Conservation (phyloP, 2,797 vertebrate genomes). For the Danio choprae region DNA sequence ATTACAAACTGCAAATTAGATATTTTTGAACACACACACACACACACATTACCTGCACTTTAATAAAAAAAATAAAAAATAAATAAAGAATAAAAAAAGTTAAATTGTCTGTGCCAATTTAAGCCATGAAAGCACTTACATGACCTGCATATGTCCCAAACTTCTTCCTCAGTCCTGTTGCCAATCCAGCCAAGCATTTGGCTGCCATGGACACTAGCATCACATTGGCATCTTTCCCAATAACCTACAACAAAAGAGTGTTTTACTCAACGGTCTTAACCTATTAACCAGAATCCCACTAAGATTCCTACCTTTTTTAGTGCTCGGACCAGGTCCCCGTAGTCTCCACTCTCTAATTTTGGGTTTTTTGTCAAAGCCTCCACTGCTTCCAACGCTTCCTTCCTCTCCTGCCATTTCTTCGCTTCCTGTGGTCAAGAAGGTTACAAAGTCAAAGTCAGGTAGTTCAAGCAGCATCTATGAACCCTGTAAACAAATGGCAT, state of each 20-base stretch:
- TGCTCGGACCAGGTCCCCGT: conserved; percentile 91
- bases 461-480: too few relatives aligned
- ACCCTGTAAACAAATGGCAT: too few relatives aligned
- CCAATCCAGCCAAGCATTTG: conserved; percentile 92
- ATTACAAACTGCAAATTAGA: too few relatives aligned
- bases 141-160: conserved; percentile 96
- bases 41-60: too few relatives aligned
- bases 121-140: conserved; percentile 76
- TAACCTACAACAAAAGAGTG: conserved; percentile 78
- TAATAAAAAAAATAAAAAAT: too few relatives aligned
- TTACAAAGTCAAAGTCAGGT: too few relatives aligned
- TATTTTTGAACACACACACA: too few relatives aligned
- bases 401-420: conserved; percentile 99
- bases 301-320: conserved; percentile 89
- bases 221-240: conserved; percentile 97
- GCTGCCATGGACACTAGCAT: conserved; percentile 96
- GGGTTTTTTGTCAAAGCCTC: conserved; percentile 91
- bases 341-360: conserved; percentile 94
- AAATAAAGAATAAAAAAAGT: too few relatives aligned
- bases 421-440: conserved; percentile 82
- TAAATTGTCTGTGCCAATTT: neutral
- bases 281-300: conserved; percentile 6
- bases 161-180: conserved; percentile 93
- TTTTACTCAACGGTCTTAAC: neutral
- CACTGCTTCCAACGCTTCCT: conserved; percentile 93